Conservation (phyloP, 2,113 vertebrate species). For the Setophaga petechia region DNA sequence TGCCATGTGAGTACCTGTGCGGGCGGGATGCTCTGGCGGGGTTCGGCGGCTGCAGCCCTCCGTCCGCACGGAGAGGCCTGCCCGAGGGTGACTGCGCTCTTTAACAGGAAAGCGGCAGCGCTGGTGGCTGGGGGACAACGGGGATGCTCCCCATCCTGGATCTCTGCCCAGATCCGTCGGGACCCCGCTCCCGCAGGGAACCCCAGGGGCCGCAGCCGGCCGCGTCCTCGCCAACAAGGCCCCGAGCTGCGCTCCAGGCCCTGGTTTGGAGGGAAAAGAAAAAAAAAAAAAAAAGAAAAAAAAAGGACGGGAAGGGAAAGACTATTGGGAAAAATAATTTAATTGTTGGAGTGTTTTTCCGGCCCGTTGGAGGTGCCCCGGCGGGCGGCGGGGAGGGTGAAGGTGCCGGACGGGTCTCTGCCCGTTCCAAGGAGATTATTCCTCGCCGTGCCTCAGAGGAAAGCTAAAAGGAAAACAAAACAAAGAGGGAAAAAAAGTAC, state of each 20-base stretch:
- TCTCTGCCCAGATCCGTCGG: not conserved
- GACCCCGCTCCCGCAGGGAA: not conserved
- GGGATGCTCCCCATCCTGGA: not conserved
- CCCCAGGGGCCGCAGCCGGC: not conserved
- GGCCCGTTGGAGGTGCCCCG: not conserved
- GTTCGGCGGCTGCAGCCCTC: not conserved
- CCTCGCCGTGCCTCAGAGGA: not conserved
- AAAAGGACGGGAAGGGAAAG: not conserved
- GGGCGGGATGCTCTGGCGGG: not conserved
- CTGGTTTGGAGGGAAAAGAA: no score
- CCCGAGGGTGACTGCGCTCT: not conserved
- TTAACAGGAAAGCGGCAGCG: not conserved
- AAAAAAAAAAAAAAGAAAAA: not conserved
- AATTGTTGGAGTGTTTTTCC: not conserved
- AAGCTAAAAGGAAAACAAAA: not conserved
- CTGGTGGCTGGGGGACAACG: not conserved
- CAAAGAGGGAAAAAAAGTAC: rapidly evolving
- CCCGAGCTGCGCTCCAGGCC: not conserved
- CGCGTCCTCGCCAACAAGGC: not conserved
- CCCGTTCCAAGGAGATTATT: not conserved
- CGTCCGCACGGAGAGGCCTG: not conserved
- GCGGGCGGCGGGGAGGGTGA: not conserved
- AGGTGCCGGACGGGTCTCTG: not conserved
- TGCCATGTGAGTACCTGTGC: constrained; percentile 47
- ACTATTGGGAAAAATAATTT: not conserved